Conservation (phyloP, 1,140 invertebrate genomes). For the Brachionus manjavacas region DNA sequence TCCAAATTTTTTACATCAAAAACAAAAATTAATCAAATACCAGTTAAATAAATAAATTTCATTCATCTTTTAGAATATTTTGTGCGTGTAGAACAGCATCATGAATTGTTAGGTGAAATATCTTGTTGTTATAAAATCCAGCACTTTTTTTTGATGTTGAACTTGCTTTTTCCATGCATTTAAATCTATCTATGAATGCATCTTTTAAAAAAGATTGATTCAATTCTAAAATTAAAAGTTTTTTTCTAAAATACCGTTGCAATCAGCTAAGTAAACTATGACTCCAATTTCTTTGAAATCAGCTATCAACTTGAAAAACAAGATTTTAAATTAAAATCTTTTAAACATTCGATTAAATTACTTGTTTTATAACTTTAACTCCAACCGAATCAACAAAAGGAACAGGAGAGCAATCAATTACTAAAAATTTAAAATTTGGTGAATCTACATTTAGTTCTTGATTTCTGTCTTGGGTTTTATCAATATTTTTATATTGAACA, state of each 20-base stretch:
- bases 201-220: not conserved
- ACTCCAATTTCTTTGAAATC: conserved; percentile 13
- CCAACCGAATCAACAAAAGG: conserved; percentile 38
- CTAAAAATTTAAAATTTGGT: not conserved
- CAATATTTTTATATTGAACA: not conserved
- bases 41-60: not conserved
- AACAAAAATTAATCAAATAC: not conserved
- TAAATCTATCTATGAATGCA: conserved; percentile 8
- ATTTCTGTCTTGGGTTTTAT: not conserved
- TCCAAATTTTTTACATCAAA: not conserved
- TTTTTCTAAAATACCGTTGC: not conserved
- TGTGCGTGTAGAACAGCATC: not conserved
- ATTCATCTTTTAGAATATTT: not conserved
- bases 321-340: not conserved
- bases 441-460: not conserved
- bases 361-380: conserved; percentile 16
- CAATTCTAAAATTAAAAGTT: not conserved
- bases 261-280: not conserved
- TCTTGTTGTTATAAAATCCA: not conserved
- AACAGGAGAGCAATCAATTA: not conserved
- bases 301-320: not conserved
- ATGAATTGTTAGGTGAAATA: conserved; percentile 3
- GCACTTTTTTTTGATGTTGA: not conserved
- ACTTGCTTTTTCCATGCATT: not conserved
- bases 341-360: not conserved